Evolutionary conservation across 2,797 vertebrate species (phyloP).

Genomic region (Adrianichthys oophorus): DNA sequence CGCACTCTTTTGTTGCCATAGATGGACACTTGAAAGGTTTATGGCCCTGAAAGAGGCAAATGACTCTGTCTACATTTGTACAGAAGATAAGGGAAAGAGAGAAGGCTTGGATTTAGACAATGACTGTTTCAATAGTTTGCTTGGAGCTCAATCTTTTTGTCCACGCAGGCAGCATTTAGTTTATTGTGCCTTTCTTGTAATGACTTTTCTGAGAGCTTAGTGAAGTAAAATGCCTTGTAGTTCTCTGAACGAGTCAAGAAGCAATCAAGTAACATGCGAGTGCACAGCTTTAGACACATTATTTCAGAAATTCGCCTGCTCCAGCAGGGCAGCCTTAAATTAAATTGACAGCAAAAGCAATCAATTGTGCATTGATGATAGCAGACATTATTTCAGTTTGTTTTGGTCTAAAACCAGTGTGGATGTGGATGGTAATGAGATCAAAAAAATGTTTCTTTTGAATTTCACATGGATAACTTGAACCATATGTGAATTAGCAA

Average conservation of each 20-base stretch:
- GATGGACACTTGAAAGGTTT: constrained; percentile 43
- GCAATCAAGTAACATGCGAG: constrained; percentile 18
- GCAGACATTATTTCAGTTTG: not conserved
- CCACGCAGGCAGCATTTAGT: constrained; percentile 24
- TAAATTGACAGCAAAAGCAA: constrained; percentile 10
- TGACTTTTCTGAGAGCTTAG: constrained; percentile 31
- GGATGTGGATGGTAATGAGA: too few relatives aligned
- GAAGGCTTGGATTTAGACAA: constrained; percentile 44
- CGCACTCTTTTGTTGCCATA: constrained; percentile 20
- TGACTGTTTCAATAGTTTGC: constrained; percentile 25
- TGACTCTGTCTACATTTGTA: constrained; percentile 25
- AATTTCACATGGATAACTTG: too few relatives aligned
- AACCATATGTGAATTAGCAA: too few relatives aligned
- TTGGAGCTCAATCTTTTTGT: constrained; percentile 23
- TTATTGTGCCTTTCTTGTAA: constrained; percentile 26
- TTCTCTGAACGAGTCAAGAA: constrained; percentile 22
- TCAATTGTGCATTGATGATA: constrained; percentile 8
- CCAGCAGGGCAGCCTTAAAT: not conserved
- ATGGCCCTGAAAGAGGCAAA: constrained; percentile 32
- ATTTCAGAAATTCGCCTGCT: constrained; percentile 5
- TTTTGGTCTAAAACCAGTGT: too few relatives aligned
- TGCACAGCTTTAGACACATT: constrained; percentile 22
- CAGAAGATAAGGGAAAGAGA: constrained; percentile 23
- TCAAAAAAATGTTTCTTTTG: too few relatives aligned
- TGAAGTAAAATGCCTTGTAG: constrained; percentile 31